phyloP scores from a whole-genome alignment of 2,797 vertebrate genomes.

The Gobio occitaniae region DNA sequence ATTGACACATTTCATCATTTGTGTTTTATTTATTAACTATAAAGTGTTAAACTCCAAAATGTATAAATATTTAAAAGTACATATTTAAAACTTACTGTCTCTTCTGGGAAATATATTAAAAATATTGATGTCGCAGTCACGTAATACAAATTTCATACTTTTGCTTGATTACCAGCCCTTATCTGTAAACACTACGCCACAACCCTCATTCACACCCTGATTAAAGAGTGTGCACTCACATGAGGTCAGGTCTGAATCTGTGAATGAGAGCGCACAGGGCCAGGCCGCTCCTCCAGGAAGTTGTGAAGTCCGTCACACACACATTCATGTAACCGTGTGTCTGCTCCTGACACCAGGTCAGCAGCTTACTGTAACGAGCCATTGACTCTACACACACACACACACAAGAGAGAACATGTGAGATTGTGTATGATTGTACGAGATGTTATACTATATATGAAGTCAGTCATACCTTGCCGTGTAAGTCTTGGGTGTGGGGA shows the following conservation, averaged over 20 bases:
- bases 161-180: background rate
- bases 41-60: background rate
- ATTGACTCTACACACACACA: slow-evolving; percentile 81
- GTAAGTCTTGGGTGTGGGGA: slow-evolving; percentile 80
- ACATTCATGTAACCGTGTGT: slow-evolving; percentile 87
- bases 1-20: background rate
- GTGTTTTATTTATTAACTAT: background rate
- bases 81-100: background rate
- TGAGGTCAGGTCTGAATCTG: slow-evolving; percentile 87
- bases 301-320: slow-evolving; percentile 86
- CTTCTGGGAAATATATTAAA: background rate
- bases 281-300: slow-evolving; percentile 94
- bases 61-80: background rate
- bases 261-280: slow-evolving; percentile 95
- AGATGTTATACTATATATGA: background rate
- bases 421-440: background rate
- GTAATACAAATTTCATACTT: background rate
- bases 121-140: too few species aligned
- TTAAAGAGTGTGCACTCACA: slow-evolving; percentile 78
- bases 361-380: slow-evolving; percentile 87
- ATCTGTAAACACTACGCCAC: background rate
- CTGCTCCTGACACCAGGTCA: slow-evolving; percentile 93
- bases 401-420: background rate
- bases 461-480: slow-evolving; percentile 78
- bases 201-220: slow-evolving; percentile 6